Percentiles rank a stretch among this genome's conserved stretches.
Evolutionary conservation across 2,113 vertebrate genomes (phyloP).

Genomic region (Carettochelys insculpta): DNA sequence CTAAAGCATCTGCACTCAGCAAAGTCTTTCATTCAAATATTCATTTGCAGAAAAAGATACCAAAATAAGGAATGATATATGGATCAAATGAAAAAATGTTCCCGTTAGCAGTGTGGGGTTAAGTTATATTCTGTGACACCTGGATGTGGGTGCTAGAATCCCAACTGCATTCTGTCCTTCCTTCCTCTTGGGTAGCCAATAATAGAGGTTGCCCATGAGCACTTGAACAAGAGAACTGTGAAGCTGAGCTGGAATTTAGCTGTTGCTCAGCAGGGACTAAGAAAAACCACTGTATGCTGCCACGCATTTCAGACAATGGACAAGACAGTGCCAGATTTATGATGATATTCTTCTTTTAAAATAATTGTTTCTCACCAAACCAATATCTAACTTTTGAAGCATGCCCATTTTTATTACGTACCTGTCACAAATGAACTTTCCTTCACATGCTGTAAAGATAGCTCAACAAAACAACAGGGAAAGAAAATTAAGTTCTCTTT

Average conservation of each 20-base stretch:
- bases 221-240: not conserved
- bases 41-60: not conserved
- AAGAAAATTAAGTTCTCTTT: not conserved
- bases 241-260: not conserved
- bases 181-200: not conserved
- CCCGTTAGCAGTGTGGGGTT: accelerated
- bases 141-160: not conserved
- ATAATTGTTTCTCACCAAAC: slow-evolving; percentile 41
- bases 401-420: slow-evolving; percentile 37
- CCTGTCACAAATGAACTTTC: not conserved
- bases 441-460: slow-evolving; percentile 2
- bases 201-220: not conserved
- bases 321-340: not conserved
- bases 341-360: slow-evolving; percentile 29
- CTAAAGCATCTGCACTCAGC: not conserved
- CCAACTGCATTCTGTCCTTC: not conserved
- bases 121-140: not conserved
- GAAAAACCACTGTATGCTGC: not conserved
- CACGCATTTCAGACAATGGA: not conserved
- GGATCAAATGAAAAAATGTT: not conserved
- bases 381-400: slow-evolving; percentile 50
- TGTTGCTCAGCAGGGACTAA: slow-evolving; percentile 19
- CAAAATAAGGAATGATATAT: not conserved
- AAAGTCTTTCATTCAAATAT: not conserved
- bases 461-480: accelerated